These are phyloP conservation scores for Rapana venosa DNA, from an alignment of 2,888 invertebrate species.

Conservation along the genomic window DNA sequence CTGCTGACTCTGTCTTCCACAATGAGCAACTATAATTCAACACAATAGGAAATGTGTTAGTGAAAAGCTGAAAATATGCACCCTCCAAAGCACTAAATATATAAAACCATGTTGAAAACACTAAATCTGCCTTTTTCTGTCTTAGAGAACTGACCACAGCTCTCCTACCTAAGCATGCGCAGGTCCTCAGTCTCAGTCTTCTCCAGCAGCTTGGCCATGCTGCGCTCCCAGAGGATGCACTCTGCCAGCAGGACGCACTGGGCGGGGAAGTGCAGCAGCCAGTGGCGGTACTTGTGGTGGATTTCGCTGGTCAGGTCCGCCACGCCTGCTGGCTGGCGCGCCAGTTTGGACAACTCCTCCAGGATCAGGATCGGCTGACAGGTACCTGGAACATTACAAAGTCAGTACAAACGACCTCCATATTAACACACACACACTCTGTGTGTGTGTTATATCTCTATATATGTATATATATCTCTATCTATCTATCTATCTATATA, in stretches of 20 bases:
- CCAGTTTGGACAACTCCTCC: conserved; percentile 66
- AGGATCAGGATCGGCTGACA: conserved; percentile 67
- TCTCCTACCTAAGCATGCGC: conserved; percentile 53
- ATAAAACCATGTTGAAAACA: no score
- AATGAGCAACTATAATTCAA: no score
- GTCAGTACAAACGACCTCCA: no score
- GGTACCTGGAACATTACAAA: conserved; percentile 44
- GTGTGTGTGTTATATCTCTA: no score
- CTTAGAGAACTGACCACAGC: not conserved
- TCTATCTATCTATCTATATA: no score
- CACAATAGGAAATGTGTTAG: no score
- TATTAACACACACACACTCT: no score
- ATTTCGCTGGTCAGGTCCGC: conserved; percentile 54
- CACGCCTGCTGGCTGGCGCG: conserved; percentile 42
- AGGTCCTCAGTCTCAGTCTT: conserved; percentile 66
- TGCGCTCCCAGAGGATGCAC: conserved; percentile 72
- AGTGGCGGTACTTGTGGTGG: conserved; percentile 69
- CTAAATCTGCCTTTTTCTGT: no score
- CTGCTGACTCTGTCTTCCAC: no score
- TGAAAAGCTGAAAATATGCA: no score
- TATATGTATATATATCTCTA: no score
- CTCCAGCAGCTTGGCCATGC: conserved; percentile 65
- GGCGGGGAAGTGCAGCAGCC: conserved; percentile 74
- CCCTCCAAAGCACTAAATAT: no score
- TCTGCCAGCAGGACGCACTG: conserved; percentile 75